Evolutionary conservation across 2,888 invertebrate genomes (phyloP), one percentile per base, ranked within the genome.

Genomic region (Oscheius sp.): DNA sequence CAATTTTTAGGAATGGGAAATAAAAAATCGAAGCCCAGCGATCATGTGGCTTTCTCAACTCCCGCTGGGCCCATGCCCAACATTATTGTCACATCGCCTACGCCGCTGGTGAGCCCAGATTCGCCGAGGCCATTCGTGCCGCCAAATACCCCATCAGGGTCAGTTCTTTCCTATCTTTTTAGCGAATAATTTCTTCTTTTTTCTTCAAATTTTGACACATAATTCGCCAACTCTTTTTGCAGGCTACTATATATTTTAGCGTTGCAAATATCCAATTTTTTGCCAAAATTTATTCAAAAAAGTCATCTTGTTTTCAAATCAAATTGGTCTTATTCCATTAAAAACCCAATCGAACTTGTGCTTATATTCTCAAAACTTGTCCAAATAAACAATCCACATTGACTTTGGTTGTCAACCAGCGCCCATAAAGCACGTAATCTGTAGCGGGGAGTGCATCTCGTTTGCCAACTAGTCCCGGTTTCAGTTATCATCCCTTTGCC

Each of bases 11-110:
- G 45, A 31, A 76, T 76, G 78, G 78, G 46, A 71, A 73, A 46
- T 70, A 71, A 76, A 70, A 70, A 72, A 39, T 78, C 78, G 23
- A 74, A 73, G 55, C 67, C 69, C 37, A 70, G 70, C 4, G 69
- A 78, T 39, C 73, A 76, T 58, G 66, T 76, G 37, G 74, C 76
- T 25, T 76, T 73, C 70, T 55, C 57, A 0, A 50, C 66, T 1
- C 20, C 29, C 8, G 23, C 50, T 20, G 61, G 66, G 6, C 58
- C 65, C 12, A 37, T 70, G 15, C 70, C 70, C 31, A 57, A 70
- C 27, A 70, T 70, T 29, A 61, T 65, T 4, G 37, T 69, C 45
- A 69, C 69, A 0, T 46, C 37, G 1, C 69, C 69, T 6, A 69
- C 69, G 17, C 69, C 69, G 20, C 42, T 58, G 25, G 31, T 37